phyloP scores from a whole-genome alignment of 2,113 vertebrate species.

The Strigops habroptila region DNA sequence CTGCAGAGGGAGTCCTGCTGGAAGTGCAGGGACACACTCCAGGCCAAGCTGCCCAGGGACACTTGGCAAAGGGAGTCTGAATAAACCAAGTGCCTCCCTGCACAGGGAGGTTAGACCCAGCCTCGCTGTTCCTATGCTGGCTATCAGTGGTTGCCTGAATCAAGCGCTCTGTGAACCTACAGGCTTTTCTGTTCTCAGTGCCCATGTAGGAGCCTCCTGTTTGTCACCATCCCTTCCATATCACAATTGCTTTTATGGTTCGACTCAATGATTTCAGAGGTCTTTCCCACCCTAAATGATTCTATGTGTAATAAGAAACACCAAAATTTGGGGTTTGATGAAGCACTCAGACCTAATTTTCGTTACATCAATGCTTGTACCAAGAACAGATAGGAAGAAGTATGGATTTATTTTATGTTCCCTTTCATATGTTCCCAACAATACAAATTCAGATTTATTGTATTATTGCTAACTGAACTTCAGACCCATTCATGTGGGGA shows the following conservation, averaged over 20 bases:
- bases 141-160: not conserved
- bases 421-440: not conserved
- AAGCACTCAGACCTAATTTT: not conserved
- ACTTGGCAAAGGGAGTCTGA: not conserved
- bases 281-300: not conserved
- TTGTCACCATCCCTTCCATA: not conserved
- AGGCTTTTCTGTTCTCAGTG: not conserved
- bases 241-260: not conserved
- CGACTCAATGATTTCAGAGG: not conserved
- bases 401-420: not conserved
- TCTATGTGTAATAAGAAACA: not conserved
- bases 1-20: not conserved
- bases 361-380: not conserved
- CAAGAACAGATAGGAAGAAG: not conserved
- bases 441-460: not conserved
- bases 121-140: not conserved
- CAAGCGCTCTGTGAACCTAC: not conserved
- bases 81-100: not conserved
- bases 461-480: not conserved
- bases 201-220: not conserved
- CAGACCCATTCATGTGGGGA: not conserved
- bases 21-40: not conserved
- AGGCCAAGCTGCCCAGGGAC: not conserved
- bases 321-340: not conserved
- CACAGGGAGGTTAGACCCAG: not conserved